Conservation (phyloP, 2,113 vertebrate species). For the Pipra filicauda region DNA sequence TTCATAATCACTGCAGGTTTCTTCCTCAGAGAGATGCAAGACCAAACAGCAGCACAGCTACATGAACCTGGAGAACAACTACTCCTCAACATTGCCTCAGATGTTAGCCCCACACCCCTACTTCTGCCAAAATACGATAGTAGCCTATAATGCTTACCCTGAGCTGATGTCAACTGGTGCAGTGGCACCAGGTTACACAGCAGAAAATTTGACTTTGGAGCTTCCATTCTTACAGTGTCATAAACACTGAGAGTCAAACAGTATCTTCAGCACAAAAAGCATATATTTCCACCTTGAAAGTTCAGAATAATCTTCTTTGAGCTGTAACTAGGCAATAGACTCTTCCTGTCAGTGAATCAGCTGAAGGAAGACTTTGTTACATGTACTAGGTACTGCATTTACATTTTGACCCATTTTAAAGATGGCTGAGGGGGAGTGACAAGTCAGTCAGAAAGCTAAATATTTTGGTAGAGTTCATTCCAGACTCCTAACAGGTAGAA, state of each 20-base stretch:
- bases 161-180: background rate
- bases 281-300: background rate
- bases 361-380: background rate
- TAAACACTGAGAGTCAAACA: background rate
- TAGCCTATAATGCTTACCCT: background rate
- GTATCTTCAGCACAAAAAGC: background rate
- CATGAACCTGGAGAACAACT: background rate
- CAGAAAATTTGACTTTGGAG: background rate
- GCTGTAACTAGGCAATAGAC: background rate
- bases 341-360: background rate
- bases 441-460: slow-evolving; percentile 15
- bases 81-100: background rate
- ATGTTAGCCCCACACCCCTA: background rate
- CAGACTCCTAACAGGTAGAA: background rate
- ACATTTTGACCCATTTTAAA: slow-evolving; percentile 32
- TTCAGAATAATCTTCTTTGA: background rate
- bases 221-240: background rate
- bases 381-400: background rate
- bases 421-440: background rate
- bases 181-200: background rate
- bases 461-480: slow-evolving; percentile 7
- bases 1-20: background rate
- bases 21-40: background rate
- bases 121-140: background rate
- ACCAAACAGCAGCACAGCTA: background rate